These are phyloP conservation scores for Trachelus stipa DNA, from an alignment of 2,888 invertebrate species.

Conservation along the genomic window DNA sequence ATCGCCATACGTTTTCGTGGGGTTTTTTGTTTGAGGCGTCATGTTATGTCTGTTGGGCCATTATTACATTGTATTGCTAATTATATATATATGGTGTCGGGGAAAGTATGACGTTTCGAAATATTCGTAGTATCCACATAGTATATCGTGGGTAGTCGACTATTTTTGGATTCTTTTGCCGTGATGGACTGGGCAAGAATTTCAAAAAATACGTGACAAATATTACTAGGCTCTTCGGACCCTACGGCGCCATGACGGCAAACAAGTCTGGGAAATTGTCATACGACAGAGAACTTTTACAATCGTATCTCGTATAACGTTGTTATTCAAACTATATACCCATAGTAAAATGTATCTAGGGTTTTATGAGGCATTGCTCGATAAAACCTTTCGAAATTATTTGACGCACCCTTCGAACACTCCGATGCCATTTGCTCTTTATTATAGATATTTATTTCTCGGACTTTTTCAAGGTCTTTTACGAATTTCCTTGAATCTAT, in stretches of 20 bases:
- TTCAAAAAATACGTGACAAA: not conserved
- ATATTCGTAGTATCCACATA: not conserved
- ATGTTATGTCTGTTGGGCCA: not conserved
- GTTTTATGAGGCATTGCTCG: no score
- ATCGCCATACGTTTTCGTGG: not conserved
- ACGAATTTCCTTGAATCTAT: no score
- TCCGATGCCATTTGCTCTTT: no score
- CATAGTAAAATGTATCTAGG: no score
- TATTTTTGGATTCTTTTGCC: not conserved
- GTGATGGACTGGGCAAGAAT: not conserved
- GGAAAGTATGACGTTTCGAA: not conserved
- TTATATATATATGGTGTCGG: not conserved
- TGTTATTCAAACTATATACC: no score
- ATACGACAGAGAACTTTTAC: not conserved
- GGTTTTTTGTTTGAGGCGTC: not conserved
- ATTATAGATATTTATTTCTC: no score
- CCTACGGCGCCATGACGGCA: not conserved
- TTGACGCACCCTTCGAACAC: no score
- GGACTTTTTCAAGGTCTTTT: no score
- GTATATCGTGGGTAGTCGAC: not conserved
- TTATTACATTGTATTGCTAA: no score
- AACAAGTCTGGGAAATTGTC: not conserved
- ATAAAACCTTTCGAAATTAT: no score
- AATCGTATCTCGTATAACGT: not conserved
- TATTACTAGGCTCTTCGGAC: not conserved